These are phyloP conservation scores for Sparus aurata DNA, from an alignment of 2,797 vertebrate species.

Conservation along the genomic window DNA sequence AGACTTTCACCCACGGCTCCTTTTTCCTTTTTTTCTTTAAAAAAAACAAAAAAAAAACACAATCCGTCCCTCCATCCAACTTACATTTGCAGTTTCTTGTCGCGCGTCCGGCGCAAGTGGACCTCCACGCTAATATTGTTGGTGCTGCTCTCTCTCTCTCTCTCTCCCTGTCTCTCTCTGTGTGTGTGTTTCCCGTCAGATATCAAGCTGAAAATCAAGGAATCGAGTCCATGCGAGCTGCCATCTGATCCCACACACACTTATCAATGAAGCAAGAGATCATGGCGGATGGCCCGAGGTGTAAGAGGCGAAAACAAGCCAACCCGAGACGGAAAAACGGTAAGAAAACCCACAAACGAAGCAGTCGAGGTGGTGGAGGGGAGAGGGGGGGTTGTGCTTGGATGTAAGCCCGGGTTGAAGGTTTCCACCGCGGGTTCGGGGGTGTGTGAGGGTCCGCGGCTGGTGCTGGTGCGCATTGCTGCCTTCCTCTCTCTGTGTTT, in stretches of 20 bases:
- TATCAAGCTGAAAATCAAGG: constrained; percentile 90
- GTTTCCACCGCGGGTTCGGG: constrained; percentile 65
- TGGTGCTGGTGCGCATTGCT: constrained; percentile 55
- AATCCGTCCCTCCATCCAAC: constrained; percentile 50
- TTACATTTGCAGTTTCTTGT: constrained; percentile 54
- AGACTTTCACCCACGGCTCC: constrained; percentile 48
- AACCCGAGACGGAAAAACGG: constrained; percentile 99
- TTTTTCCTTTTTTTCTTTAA: constrained; percentile 17
- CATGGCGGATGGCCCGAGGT: constrained; percentile 99
- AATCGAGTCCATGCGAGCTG: constrained; percentile 96
- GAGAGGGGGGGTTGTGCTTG: constrained; percentile 61
- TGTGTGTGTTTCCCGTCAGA: constrained; percentile 91
- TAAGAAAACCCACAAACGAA: constrained; percentile 83
- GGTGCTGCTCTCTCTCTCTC: constrained; percentile 75
- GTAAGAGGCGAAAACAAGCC: constrained; percentile 99
- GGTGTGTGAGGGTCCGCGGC: constrained; percentile 55
- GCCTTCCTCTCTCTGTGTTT: constrained; percentile 13
- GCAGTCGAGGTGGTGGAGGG: constrained; percentile 32
- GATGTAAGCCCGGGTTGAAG: constrained; percentile 52
- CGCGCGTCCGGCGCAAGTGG: constrained; percentile 61
- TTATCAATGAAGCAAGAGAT: constrained; percentile 99
- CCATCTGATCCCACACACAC: constrained; percentile 94
- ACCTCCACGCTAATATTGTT: constrained; percentile 67
- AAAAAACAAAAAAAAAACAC: neutral
- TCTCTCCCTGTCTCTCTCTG: constrained; percentile 80